Base-by-base conservation (phyloP, 1,140 invertebrate genomes). In the Laodelphax striatellus region DNA sequence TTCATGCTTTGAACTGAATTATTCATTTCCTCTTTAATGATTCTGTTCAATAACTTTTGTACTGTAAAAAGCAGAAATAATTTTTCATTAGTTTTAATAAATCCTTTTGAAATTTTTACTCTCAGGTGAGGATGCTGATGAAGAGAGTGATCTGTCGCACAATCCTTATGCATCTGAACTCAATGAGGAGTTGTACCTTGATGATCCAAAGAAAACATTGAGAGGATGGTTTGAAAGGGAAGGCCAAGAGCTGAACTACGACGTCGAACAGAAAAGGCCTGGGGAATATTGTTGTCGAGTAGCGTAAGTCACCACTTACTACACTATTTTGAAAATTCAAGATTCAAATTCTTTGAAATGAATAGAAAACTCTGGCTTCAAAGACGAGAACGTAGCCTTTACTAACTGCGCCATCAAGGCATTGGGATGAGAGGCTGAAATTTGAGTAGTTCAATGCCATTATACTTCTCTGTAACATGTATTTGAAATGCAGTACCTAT, bases 201-300 rank as follows among this genome's bases (percentile, higher is more conserved):
- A 93, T 57, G 94, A 98, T 77, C 95, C 96, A 0, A 97, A 98
- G 73, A 96, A 95, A 73, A 92, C 92, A 2, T 72, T 99, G 5
- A 76, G 90, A 65, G 90, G 92, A 0, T 98, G 92, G 80, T 97
- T 95, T 74, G 95, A 98, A 73, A 77, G 94, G 61, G 95, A 98
- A 77, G 96, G 84, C 88, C 63, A 70, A 59, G 69, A 70, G 60
- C 76, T 97, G 22, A 84, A 85, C 56, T 96, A 95, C 70, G 80
- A 91, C 65, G 86, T 87, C 28, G 83, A 88, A 62, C 91, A 95
- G 70, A 83, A 86, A 67, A 87, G 85, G 9, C 75, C 81, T 38
- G 88, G 87, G 5, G 87, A 90, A 67, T 94, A 90, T 75, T 66
- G 81, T 13, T 85, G 84, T 64, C 74, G 76, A 68, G 70, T 87